These are phyloP conservation scores for Psittacara wagleri DNA, from an alignment of 2,113 vertebrate species.

Conservation along the genomic window DNA sequence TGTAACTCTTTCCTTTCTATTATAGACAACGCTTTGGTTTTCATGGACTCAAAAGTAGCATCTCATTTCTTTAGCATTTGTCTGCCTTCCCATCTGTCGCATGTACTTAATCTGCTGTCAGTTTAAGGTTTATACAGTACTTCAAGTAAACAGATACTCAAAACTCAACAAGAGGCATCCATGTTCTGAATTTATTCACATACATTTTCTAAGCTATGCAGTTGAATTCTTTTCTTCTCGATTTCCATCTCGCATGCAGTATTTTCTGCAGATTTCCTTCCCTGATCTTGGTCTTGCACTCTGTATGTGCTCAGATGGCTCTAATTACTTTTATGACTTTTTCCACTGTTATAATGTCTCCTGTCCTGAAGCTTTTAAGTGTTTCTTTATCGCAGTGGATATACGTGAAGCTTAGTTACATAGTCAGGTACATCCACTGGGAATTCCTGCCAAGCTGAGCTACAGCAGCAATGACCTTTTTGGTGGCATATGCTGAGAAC, in stretches of 20 bases:
- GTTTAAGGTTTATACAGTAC: background rate
- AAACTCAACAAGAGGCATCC: background rate
- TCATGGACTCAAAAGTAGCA: conserved; percentile 4
- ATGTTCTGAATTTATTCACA: background rate
- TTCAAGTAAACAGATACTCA: background rate
- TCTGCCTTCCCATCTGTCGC: background rate
- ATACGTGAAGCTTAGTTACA: background rate
- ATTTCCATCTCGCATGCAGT: background rate
- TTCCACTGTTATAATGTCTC: background rate
- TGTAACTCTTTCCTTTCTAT: background rate
- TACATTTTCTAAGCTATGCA: background rate
- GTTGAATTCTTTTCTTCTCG: background rate
- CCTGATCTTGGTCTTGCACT: background rate
- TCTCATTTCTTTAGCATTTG: background rate
- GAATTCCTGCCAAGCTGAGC: background rate
- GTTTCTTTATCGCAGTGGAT: background rate
- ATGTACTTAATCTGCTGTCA: background rate
- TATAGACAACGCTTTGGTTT: background rate
- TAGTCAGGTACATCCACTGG: background rate
- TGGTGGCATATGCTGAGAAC: background rate
- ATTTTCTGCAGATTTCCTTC: background rate
- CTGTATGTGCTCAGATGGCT: background rate
- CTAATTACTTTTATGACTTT: background rate
- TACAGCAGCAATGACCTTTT: background rate
- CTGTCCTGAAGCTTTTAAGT: background rate